These are phyloP conservation scores for Helarctos malayanus DNA, from an alignment of 2,797 vertebrate genomes.

Conservation along the genomic window DNA sequence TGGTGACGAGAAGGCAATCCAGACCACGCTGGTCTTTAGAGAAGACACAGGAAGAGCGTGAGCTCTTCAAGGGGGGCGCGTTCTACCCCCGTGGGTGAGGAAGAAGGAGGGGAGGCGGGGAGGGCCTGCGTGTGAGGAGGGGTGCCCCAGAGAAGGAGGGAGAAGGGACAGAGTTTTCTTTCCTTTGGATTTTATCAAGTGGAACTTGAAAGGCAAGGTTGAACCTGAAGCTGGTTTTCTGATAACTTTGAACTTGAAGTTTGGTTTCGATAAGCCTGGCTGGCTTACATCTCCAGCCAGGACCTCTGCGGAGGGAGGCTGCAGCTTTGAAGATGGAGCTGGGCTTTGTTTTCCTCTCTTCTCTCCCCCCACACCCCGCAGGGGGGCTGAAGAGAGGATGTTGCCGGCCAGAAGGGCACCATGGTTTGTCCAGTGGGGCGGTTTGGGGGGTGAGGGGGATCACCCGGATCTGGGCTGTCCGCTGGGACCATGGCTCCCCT, in stretches of 20 bases:
- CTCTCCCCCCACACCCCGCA: not conserved
- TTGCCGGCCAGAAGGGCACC: not conserved
- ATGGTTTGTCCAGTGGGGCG: not conserved
- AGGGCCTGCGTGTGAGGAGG: not conserved
- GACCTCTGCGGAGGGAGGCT: constrained; percentile 73
- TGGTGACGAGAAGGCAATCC: not conserved
- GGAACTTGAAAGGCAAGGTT: constrained; percentile 87
- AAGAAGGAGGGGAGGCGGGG: not conserved
- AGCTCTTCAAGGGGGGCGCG: accelerated
- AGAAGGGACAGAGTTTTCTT: constrained; percentile 70
- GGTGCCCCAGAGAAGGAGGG: not conserved
- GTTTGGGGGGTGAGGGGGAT: not conserved
- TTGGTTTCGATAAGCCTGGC: constrained; percentile 76
- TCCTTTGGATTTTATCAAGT: constrained; percentile 84
- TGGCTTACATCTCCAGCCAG: constrained; percentile 77
- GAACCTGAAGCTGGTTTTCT: constrained; percentile 86
- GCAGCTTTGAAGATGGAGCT: constrained; percentile 79
- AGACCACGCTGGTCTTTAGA: not conserved
- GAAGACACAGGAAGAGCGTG: not conserved
- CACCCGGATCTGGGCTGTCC: not conserved
- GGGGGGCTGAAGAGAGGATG: not conserved
- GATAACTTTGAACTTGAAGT: constrained; percentile 86
- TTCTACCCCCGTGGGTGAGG: not conserved
- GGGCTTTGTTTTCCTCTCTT: constrained; percentile 68
- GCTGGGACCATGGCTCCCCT: not conserved